Evolutionary conservation across 2,888 invertebrate genomes (phyloP), one percentile per base, ranked within the genome.

Genomic region (Yponomeuta sedellus): DNA sequence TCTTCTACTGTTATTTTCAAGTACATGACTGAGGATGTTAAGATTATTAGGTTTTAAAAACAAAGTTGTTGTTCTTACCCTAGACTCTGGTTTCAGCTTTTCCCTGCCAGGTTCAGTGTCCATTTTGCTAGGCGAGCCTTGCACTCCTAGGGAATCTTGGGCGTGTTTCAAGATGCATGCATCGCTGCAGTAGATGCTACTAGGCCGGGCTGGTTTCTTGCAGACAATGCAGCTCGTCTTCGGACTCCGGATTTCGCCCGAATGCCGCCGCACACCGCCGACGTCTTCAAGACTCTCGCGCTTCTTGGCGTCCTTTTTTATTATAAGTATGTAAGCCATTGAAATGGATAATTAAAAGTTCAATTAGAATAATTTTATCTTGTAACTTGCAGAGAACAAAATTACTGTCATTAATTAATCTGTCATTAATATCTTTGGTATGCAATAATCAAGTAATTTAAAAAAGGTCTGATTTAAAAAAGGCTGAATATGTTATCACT

Each of bases 151-250:
- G 0, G 94, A 94, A 71, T 95, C 95, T 75, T 96, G 94, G 1
- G 97, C 96, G 86, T 97, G 97, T 73, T 94, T 94, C 68, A 95
- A 92, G 74, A 98, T 96, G 80, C 98, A 98, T 44, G 94, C 93
- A 75, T 97, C 96, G 74, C 97, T 96, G 82, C 98, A 98, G 83
- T 97, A 98, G 73, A 97, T 96, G 66, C 96, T 96, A 76, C 94
- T 95, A n/a, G 92, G 91, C n/a, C 96, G 92, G 0, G 96, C 94
- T 20, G 93, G 88, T 74, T 94, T 94, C 76, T 95, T 95, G 79
- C 97, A 97, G 16, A 96, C 95, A 64, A 96, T 95, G 77, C 97
- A 97, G 70, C 83, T 86, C 11, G 92, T 84, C 71, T 81, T 86
- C 28, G 79, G 74, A 65, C 61, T 25, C 40, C 22, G 19, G 22